These are phyloP conservation scores for Anniella stebbinsi DNA, from an alignment of 2,797 vertebrate species.

Conservation along the genomic window DNA sequence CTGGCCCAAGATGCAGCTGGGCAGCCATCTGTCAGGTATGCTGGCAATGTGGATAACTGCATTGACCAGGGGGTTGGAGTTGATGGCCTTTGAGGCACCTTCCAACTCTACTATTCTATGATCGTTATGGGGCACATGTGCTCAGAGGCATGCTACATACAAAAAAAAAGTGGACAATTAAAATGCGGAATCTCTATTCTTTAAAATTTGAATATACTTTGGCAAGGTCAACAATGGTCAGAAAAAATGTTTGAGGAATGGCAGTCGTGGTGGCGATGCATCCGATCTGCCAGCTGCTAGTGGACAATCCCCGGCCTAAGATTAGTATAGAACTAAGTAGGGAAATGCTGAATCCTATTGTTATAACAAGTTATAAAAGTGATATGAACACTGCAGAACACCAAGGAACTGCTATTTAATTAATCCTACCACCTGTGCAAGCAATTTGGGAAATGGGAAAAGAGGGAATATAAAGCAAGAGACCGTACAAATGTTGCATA, in stretches of 20 bases:
- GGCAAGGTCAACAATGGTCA: not conserved
- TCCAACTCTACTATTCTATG: too few species aligned
- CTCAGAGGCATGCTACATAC: not conserved
- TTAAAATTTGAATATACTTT: not conserved
- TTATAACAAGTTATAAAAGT: not conserved
- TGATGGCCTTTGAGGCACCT: too few species aligned
- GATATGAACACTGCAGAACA: conserved; percentile 4
- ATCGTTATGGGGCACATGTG: not conserved
- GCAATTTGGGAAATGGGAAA: conserved; percentile 40
- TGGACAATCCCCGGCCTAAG: not conserved
- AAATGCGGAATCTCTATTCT: not conserved
- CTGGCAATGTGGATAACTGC: too few species aligned
- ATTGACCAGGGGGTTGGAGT: too few species aligned
- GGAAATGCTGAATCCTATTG: not conserved
- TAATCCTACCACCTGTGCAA: conserved; percentile 32
- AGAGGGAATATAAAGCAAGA: conserved; percentile 29
- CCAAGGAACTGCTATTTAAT: conserved; percentile 17
- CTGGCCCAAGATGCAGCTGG: too few species aligned
- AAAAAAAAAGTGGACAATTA: not conserved
- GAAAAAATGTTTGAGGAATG: not conserved
- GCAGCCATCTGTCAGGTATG: too few species aligned
- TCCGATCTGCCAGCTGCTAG: not conserved
- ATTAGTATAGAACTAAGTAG: not conserved
- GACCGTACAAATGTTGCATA: conserved; percentile 38
- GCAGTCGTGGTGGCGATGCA: not conserved